These are phyloP conservation scores for Lota lota DNA, from an alignment of 2,113 vertebrate genomes.

Conservation along the genomic window DNA sequence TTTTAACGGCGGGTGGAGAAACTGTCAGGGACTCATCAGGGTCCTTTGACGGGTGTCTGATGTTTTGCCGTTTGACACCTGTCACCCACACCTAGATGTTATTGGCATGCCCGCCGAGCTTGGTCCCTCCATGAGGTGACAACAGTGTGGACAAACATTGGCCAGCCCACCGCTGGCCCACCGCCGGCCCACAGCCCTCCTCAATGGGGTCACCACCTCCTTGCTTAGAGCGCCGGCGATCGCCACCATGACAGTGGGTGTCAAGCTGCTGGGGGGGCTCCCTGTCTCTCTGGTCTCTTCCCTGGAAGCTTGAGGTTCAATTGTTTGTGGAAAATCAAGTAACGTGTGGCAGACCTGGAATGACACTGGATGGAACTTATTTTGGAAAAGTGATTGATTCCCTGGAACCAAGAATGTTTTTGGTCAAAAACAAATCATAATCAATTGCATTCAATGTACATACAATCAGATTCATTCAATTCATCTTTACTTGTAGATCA, in stretches of 20 bases:
- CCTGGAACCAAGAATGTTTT: no score
- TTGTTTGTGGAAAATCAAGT: no score
- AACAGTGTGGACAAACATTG: constrained; percentile 69
- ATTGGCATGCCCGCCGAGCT: constrained; percentile 41
- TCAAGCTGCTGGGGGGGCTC: constrained; percentile 14
- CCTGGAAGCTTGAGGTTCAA: no score
- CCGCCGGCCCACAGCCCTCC: constrained; percentile 56
- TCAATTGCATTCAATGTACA: no score
- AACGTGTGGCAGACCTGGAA: not conserved
- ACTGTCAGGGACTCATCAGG: constrained; percentile 32
- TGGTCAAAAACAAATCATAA: no score
- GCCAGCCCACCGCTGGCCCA: constrained; percentile 60
- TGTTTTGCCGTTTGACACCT: constrained; percentile 60
- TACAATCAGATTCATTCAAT: no score
- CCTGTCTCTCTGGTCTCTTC: no score
- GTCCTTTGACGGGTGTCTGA: constrained; percentile 33
- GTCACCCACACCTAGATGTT: constrained; percentile 68
- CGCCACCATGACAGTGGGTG: constrained; percentile 18
- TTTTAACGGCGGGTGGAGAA: no score
- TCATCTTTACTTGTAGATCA: no score
- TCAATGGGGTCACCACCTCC: constrained; percentile 52
- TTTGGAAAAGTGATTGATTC: no score
- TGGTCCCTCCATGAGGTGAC: constrained; percentile 48
- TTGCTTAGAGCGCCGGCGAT: constrained; percentile 32
- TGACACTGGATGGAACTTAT: no score